phyloP scores from a whole-genome alignment of 2,888 invertebrate species.

The Plutella xylostella region DNA sequence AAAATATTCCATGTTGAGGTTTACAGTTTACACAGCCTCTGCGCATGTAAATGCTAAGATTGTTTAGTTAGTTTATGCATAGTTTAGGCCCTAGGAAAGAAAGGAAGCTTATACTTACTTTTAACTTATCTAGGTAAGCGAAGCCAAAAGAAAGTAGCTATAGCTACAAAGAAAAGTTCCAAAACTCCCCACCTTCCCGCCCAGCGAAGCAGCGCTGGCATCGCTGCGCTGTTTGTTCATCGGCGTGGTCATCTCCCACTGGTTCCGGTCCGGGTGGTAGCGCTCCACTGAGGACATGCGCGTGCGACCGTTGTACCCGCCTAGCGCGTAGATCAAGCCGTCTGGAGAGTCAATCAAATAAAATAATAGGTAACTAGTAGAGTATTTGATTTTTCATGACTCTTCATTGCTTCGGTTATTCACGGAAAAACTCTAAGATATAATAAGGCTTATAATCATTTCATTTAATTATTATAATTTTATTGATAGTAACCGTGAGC shows the following conservation, averaged over 20 bases:
- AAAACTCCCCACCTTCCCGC: constrained; percentile 64
- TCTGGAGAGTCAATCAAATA: too few relatives aligned
- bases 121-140: too few relatives aligned
- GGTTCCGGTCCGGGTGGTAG: constrained; percentile 80
- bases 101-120: too few relatives aligned
- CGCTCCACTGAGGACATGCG: constrained; percentile 83
- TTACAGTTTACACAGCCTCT: too few relatives aligned
- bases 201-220: constrained; percentile 78
- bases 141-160: too few relatives aligned
- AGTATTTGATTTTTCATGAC: neutral
- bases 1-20: too few relatives aligned
- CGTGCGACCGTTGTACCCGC: constrained; percentile 83
- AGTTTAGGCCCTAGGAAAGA: too few relatives aligned
- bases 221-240: constrained; percentile 84
- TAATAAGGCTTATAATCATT: neutral
- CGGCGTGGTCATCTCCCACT: constrained; percentile 81
- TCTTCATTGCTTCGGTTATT: neutral
- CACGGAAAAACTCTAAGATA: neutral
- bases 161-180: neutral
- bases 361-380: too few relatives aligned
- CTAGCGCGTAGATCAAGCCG: constrained; percentile 83
- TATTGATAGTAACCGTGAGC: constrained; percentile 58
- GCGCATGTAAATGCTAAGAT: too few relatives aligned
- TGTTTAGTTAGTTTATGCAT: too few relatives aligned
- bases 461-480: too few relatives aligned